Evolutionary conservation across 2,113 vertebrate species (phyloP).

Genomic region (Pimephales promelas): DNA sequence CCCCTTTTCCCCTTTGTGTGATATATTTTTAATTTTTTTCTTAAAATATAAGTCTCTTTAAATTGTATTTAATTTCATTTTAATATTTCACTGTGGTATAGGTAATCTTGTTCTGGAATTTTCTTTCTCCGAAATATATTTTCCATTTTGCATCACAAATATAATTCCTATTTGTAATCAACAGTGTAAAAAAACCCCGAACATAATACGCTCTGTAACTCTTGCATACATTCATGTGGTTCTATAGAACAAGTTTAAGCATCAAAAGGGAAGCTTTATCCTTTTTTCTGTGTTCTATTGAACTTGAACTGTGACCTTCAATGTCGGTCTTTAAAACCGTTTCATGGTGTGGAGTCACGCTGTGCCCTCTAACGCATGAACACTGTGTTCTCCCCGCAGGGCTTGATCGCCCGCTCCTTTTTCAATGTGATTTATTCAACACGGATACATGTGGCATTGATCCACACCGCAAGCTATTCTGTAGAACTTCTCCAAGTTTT

Average conservation of each 20-base stretch:
- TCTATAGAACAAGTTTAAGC: slow-evolving; percentile 22
- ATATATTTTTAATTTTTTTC: too few relatives aligned
- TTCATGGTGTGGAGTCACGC: slow-evolving; percentile 41
- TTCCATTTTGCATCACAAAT: background rate
- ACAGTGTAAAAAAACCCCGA: too few relatives aligned
- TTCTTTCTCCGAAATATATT: background rate
- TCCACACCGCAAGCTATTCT: slow-evolving; percentile 43
- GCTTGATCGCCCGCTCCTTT: slow-evolving; percentile 15
- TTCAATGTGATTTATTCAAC: slow-evolving; percentile 38
- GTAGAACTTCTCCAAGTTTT: slow-evolving; percentile 28
- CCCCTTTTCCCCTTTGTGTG: background rate
- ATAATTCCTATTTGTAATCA: background rate
- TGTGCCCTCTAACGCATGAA: slow-evolving; percentile 44
- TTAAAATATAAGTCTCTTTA: background rate
- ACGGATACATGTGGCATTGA: slow-evolving; percentile 30
- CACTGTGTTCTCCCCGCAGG: background rate
- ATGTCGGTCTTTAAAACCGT: slow-evolving; percentile 39
- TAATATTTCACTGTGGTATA: background rate
- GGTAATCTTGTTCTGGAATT: background rate
- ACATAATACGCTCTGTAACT: background rate
- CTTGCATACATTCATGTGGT: slow-evolving; percentile 12
- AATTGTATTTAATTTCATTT: background rate
- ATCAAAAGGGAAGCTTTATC: slow-evolving; percentile 5
- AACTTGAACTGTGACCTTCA: slow-evolving; percentile 63
- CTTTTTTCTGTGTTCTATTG: slow-evolving; percentile 43